A percentile compares a stretch with the other conserved stretches of the same genome.
Conservation (phyloP, 1,140 invertebrate genomes). For the Ips typographus region DNA sequence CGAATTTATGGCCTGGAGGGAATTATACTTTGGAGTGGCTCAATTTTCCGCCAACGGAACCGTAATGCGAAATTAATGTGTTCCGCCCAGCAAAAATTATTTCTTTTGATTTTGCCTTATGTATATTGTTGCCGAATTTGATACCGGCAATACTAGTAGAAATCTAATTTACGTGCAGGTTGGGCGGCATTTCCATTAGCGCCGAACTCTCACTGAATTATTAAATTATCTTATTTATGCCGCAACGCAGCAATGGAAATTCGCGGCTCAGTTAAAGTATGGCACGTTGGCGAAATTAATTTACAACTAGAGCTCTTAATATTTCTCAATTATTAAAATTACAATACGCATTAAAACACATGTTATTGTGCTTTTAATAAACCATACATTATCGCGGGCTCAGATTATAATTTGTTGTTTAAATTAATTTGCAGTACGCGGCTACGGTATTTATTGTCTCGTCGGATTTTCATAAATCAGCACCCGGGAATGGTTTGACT, state of each 20-base stretch:
- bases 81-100: background rate
- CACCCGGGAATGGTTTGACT: conserved; percentile 18
- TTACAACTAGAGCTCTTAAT: conserved; percentile 47
- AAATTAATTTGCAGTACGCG: conserved; percentile 45
- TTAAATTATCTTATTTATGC: conserved; percentile 38
- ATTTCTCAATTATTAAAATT: conserved; percentile 50
- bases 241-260: conserved; percentile 26
- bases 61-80: conserved; percentile 14
- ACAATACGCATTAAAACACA: conserved; percentile 45
- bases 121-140: background rate
- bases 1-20: conserved; percentile 40
- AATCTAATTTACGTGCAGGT: conserved; percentile 18
- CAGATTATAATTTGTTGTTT: conserved; percentile 46
- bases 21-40: conserved; percentile 45
- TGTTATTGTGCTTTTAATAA: conserved; percentile 50
- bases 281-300: conserved; percentile 37
- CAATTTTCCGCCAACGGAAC: conserved; percentile 26
- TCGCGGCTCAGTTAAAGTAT: conserved; percentile 26
- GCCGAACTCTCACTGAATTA: conserved; percentile 19
- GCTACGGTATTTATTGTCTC: conserved; percentile 37
- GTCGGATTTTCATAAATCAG: conserved; percentile 42
- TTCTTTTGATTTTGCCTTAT: background rate
- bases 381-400: conserved; percentile 42
- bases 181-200: conserved; percentile 17
- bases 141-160: background rate